Evolutionary conservation across 1,140 invertebrate genomes (phyloP), one percentile per base, ranked within the genome.

Genomic region (Melipona quadrifasciata): DNA sequence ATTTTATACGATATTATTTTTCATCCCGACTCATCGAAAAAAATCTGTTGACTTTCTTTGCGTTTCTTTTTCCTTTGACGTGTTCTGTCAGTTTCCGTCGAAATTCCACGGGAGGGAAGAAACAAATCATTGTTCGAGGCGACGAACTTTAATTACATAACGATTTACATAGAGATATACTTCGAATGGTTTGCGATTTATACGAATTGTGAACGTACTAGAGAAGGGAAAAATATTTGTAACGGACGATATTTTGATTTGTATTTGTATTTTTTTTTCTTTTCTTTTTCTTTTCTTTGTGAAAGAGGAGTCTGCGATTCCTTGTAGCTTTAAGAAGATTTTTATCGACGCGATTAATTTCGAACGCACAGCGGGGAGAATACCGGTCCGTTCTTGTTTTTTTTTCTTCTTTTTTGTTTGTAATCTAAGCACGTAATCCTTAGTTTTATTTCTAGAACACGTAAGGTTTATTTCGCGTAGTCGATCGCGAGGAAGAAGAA

Each of bases 391-490:
- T 53, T 74, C 51, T 21, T 10, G 14, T 24, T 11, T 58, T 17
- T 24, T 16, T n/a, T 8, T 34, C 4, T 39, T 11, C 14, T 47
- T 47, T 0, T 47, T 47, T 47, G 6, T 47, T 47, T 17, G 47
- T 77, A 77, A 77, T 64, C 58, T 77, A 77, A 17, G 11, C 53
- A 47, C 3, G 51, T 79, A 72, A 71, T 71, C 6, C 16, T 78
- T 67, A 47, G 67, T 53, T 64, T 61, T 61, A 61, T 61, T 61
- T 27, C 55, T 68, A 71, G 65, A 16, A 58, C 21, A 47, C 65
- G 39, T 68, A 68, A 80, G 65, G 34, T 68, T 80, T 71, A 71
- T 80, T 80, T 77, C 57, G 53, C 58, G 67, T 71, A 80, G 71
- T 55, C 53, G 31, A 57, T 70, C 65, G 17, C 21, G 64, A n/a